Evolutionary conservation across 2,797 vertebrate species (phyloP).

Genomic region (Liasis olivaceus): DNA sequence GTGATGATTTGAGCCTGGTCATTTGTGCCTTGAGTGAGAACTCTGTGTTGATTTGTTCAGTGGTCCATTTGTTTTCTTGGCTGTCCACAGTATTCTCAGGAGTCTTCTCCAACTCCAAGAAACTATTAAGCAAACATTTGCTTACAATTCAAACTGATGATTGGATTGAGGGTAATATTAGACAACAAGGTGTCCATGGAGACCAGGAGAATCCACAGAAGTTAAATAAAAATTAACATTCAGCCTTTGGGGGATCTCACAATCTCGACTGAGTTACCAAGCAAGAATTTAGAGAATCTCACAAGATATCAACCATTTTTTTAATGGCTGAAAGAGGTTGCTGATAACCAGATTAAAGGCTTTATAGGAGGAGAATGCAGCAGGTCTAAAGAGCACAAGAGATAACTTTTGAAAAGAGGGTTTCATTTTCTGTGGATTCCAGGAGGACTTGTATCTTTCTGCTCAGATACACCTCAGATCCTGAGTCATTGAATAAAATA

Average conservation of each 20-base stretch:
- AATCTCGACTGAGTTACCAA: not conserved
- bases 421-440: not conserved
- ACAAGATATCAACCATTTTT: not conserved
- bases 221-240: not conserved
- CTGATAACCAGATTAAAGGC: not conserved
- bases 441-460: not conserved
- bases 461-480: not conserved
- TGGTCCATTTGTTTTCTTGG: not conserved
- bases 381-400: not conserved
- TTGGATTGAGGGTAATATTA: accelerated
- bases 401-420: not conserved
- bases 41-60: not conserved
- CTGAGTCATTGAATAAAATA: not conserved
- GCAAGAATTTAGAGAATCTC: not conserved
- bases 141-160: not conserved
- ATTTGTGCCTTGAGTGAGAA: not conserved
- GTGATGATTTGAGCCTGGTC: not conserved
- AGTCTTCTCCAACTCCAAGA: not conserved
- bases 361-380: not conserved
- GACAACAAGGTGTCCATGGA: no score
- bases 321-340: not conserved
- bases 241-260: not conserved
- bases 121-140: not conserved
- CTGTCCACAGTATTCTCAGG: not conserved
- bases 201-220: not conserved